Evolutionary conservation across 2,888 invertebrate genomes (phyloP), one percentile per base, ranked within the genome.

Genomic region (Sussaba pulchella): DNA sequence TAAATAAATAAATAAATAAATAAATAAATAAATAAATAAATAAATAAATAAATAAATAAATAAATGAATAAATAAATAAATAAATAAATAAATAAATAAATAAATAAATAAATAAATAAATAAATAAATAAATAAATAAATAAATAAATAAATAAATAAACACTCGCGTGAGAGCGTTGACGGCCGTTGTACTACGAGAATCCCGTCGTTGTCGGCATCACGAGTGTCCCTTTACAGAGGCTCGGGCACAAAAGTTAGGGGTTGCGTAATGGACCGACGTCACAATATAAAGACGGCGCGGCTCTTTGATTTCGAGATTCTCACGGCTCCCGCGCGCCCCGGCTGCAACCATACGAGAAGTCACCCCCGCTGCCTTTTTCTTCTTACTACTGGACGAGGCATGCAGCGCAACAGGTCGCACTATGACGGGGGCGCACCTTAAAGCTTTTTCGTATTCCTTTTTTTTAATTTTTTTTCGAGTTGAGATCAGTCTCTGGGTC

Each of bases 301-400:
- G 82, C 52, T 85, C 90, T 91, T 91, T 91, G 91, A 91, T 84
- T 87, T 83, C 72, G 74, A 82, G 76, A 87, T 91, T 91, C 91
- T 91, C 91, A 91, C 91, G 91, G 85, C 85, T 85, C 81, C 84
- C 85, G 79, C 84, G 85, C 84, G 84, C 85, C 84, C 85, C 74
- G 83, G 82, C n/a, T n/a, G 31, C 77, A 82, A 61, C 69, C 76
- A 66, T 41, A 61, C 72, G 70, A 61, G 66, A 69, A 69, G 2
- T 77, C 81, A 80, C 83, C 83, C 83, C 80, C 81, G 75, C 75
- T 71, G 81, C 70, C 82, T 83, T 79, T 78, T 67, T 80, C 78
- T 75, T 70, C 26, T 17, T 54, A 21, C 47, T 59, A 19, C 47
- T 31, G 31, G 31, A 47, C 50, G 52, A 59, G 24, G 50, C 71